Evolutionary conservation across 2,888 invertebrate species (phyloP), one percentile per base, ranked within the genome.

Genomic region (Parochlus steinenii): DNA sequence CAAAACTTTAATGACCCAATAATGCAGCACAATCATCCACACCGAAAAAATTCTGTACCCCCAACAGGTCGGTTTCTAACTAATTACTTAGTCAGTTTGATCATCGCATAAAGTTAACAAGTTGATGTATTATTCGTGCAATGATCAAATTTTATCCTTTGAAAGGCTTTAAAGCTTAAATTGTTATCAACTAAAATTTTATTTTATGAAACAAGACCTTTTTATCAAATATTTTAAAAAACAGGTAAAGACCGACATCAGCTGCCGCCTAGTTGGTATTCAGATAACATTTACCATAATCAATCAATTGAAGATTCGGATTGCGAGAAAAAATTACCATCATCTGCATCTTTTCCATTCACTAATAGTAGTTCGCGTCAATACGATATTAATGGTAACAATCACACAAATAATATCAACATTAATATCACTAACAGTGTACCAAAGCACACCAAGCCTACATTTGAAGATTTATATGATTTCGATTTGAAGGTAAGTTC

Each of bases 281-380:
- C 58, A 33, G 58, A 59, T 43, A 59, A 59, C 41, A 58, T 59
- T 11, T 59, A 59, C 41, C 55, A 57, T 18, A 58, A 59, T 43
- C 52, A 54, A 30, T 58, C 58, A 4, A 56, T 58, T 33, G 58
- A 35, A 14, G 36, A 59, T 41, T 43, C 56, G 30, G 54, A 55
- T 33, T 50, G 51, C 20, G 55, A 54, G 12, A 30, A 11, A n/a
- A 24, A 23, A 28, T 24, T 36, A 25, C 22, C 36, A 14, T 30
- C 36, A 30, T 36, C 36, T 6, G 36, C 36, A 16, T 36, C 36
- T 22, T 36, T 36, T 18, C 17, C 36, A 12, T 29, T 30, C 17
- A 36, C 16, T 23, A 12, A 20, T 10, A 20, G 34, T 28, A 24
- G 36, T 30, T 23, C 36, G 16, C 10, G 23, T 22, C 29, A 22